These are phyloP conservation scores for Adelges cooleyi DNA, from an alignment of 1,140 invertebrate genomes.

Conservation along the genomic window DNA sequence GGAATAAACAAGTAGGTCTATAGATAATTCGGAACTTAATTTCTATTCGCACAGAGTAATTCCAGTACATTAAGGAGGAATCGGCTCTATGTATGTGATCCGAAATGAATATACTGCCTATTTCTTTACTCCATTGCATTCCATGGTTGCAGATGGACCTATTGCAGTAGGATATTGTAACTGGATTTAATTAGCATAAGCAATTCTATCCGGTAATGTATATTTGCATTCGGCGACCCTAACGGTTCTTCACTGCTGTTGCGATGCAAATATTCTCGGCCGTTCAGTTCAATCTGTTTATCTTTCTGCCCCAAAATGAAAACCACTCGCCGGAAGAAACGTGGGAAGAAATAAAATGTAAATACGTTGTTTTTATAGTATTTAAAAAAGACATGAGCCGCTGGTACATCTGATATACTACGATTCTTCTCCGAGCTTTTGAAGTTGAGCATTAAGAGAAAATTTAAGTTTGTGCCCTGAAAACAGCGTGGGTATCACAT, in stretches of 20 bases:
- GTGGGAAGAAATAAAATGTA: background rate
- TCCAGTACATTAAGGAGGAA: background rate
- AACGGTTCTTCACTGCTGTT: too few relatives aligned
- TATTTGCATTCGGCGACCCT: background rate
- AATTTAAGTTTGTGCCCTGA: too few relatives aligned
- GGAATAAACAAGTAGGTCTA: too few relatives aligned
- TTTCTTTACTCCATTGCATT: background rate
- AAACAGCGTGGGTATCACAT: too few relatives aligned
- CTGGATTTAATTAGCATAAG: slow-evolving; percentile 16
- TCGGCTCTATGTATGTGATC: background rate
- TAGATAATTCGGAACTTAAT: too few relatives aligned
- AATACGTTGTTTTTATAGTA: too few relatives aligned
- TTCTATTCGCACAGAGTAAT: background rate
- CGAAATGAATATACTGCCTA: too few relatives aligned
- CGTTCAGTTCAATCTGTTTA: background rate
- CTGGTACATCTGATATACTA: too few relatives aligned
- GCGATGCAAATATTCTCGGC: background rate
- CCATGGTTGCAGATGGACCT: background rate
- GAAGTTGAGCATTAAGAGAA: too few relatives aligned
- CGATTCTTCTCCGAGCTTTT: too few relatives aligned
- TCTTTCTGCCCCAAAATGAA: too few relatives aligned
- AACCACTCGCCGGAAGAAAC: background rate
- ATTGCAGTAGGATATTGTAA: background rate
- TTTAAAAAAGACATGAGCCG: too few relatives aligned
- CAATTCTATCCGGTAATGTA: background rate